These are phyloP conservation scores for Corythaixoides concolor DNA, from an alignment of 2,113 vertebrate species.

Conservation along the genomic window DNA sequence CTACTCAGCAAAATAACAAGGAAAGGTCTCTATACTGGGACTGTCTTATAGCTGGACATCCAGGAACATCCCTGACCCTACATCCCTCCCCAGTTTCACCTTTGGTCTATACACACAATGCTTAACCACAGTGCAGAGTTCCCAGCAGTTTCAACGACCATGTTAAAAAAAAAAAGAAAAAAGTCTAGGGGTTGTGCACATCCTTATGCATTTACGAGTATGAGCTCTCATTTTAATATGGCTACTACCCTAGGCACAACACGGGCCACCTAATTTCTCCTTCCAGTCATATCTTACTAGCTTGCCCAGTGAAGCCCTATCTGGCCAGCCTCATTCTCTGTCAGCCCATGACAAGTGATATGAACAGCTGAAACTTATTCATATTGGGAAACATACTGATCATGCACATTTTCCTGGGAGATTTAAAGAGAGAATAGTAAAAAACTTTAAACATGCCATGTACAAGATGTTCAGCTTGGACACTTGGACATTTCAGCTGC, in stretches of 20 bases:
- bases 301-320: not conserved
- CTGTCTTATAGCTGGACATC: not conserved
- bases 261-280: not conserved
- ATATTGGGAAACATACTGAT: not conserved
- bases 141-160: not conserved
- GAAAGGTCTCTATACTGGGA: not conserved
- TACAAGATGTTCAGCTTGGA: not conserved
- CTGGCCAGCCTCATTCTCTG: not conserved
- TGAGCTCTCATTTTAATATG: not conserved
- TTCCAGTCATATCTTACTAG: not conserved
- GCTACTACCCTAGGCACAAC: not conserved
- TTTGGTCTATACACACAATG: not conserved
- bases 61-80: not conserved
- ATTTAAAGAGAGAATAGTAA: not conserved
- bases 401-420: not conserved
- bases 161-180: too few relatives aligned
- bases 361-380: not conserved
- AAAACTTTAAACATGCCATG: fast-evolving
- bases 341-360: not conserved
- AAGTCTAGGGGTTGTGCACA: not conserved
- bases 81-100: not conserved
- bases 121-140: not conserved
- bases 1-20: not conserved
- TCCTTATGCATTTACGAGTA: not conserved
- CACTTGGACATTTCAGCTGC: not conserved